Percentiles rank a stretch among this genome's conserved stretches.
These are phyloP conservation scores for Ferdinandea cuprea DNA, from an alignment of 2,888 invertebrate species.

Conservation along the genomic window DNA sequence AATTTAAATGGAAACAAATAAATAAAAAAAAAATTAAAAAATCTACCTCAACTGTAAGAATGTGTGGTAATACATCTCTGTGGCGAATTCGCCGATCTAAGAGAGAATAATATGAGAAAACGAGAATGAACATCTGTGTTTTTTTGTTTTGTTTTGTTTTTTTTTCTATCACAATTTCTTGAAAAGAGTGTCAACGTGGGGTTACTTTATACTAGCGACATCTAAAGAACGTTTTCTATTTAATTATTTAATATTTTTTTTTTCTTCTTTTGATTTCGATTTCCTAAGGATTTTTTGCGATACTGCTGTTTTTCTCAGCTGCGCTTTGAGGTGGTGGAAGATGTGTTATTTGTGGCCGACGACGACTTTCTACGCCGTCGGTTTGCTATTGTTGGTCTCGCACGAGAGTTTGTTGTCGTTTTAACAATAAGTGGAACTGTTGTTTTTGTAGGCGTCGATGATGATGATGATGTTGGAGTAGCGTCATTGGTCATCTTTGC, in stretches of 20 bases:
- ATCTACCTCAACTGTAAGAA: slow-evolving; percentile 64
- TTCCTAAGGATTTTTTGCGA: slow-evolving; percentile 19
- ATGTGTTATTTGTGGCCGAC: slow-evolving; percentile 43
- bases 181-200: slow-evolving; percentile 55
- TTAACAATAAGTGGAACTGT: slow-evolving; percentile 55
- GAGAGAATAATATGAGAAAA: slow-evolving; percentile 57
- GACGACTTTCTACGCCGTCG: slow-evolving; percentile 67
- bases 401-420: slow-evolving; percentile 57
- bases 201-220: slow-evolving; percentile 38
- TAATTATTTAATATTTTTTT: slow-evolving; percentile 45
- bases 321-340: slow-evolving; percentile 63
- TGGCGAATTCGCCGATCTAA: background rate
- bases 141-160: too few relatives aligned
- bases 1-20: slow-evolving; percentile 32
- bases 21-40: slow-evolving; percentile 24
- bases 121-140: slow-evolving; percentile 44
- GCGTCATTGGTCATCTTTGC: slow-evolving; percentile 68
- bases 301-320: slow-evolving; percentile 66
- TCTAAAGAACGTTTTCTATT: slow-evolving; percentile 37
- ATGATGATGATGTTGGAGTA: slow-evolving; percentile 39
- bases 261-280: slow-evolving; percentile 41
- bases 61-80: slow-evolving; percentile 5
- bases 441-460: too few relatives aligned
- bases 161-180: slow-evolving; percentile 71
- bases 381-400: slow-evolving; percentile 60